Base-by-base conservation (phyloP, 2,888 invertebrate species). In the Diaperis boleti region DNA sequence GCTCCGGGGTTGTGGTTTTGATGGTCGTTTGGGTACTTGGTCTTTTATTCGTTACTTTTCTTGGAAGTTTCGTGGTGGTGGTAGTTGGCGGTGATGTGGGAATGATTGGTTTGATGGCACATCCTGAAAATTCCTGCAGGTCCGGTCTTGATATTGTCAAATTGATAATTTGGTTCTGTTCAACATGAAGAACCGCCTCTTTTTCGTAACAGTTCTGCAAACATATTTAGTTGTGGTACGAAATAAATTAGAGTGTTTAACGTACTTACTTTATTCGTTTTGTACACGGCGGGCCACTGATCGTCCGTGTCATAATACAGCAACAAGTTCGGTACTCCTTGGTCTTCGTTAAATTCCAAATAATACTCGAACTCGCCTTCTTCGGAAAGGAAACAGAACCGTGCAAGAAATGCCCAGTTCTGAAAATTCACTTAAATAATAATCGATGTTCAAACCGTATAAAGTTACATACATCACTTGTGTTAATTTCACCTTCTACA, bases 221-320 rank as follows among this genome's bases (percentile, higher is more conserved):
- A 4, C 3, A 4, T 4, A 20, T 20, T 20, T 20, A 20, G 3
- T 20, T 4, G 20, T 3, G 6, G 6, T 20, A 20, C n/a, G n/a
- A n/a, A n/a, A n/a, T n/a, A n/a, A n/a, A n/a, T n/a, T n/a, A n/a
- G n/a, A n/a, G n/a, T n/a, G n/a, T n/a, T n/a, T n/a, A n/a, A n/a
- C n/a, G n/a, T 39, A 61, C 71, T 72, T 78, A 91, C 91, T 85
- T 90, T 91, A 61, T 85, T 85, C 31, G 89, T 88, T 75, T 91
- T 91, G 75, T 96, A 96, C 0, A 94, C 91, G 0, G 91, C 85
- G 0, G 92, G 90, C 96, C 96, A 96, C 76, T 96, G 95, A 54
- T 87, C 86, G 0, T 88, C 85, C 0, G 90, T 89, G 72, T 96
- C 96, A 74, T 92, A 95, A 75, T 96, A 96, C 8, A 96, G 81